Base-by-base conservation (phyloP, 1,140 invertebrate species). In the Trachymyrmex septentrionalis region DNA sequence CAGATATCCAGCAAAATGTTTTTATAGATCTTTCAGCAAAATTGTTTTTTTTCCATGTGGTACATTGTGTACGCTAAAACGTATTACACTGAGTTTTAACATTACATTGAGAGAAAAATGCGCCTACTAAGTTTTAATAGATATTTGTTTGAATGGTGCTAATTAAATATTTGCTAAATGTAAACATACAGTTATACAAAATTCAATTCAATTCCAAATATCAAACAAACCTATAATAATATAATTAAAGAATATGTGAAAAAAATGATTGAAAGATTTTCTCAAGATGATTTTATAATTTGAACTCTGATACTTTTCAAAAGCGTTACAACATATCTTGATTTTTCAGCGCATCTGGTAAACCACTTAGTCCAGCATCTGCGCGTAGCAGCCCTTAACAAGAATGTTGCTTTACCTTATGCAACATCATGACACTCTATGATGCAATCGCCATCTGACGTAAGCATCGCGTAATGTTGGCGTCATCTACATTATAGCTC, bases 391-490 rank as follows among this genome's bases (percentile, higher is more conserved):
- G 44, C 14, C 27, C 61, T 80, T 80, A 80, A 34, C 76, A 80
- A 80, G 76, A 80, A 53, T 53, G 76, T 67, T 66, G 27, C 38
- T 78, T 53, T 34, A 44, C 24, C 19, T 78, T 66, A 48, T 78
- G 76, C 76, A 80, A 67, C 63, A 50, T 67, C 27, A 67, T 34
- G 69, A 72, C 44, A 12, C 55, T 16, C 21, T 9, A 14, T 61
- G 77, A 80, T 80, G 63, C 63, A 80, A 67, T 80, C 64, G 77
- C 77, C 59, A 80, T 80, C 63, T 80, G 77, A 80, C 77, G 61
- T 80, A 69, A 80, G 48, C 44, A 44, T 21, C 44, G 44, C 59
- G 61, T 50, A 78, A 78, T 78, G 27, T 38, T 44, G 38, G 34
- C 44, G n/a, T 80, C 63, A 67, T 34, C 27, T 34, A 34, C 64